These are phyloP conservation scores for Microctenopoma steveboyesi DNA, from an alignment of 2,797 vertebrate genomes.

Conservation along the genomic window DNA sequence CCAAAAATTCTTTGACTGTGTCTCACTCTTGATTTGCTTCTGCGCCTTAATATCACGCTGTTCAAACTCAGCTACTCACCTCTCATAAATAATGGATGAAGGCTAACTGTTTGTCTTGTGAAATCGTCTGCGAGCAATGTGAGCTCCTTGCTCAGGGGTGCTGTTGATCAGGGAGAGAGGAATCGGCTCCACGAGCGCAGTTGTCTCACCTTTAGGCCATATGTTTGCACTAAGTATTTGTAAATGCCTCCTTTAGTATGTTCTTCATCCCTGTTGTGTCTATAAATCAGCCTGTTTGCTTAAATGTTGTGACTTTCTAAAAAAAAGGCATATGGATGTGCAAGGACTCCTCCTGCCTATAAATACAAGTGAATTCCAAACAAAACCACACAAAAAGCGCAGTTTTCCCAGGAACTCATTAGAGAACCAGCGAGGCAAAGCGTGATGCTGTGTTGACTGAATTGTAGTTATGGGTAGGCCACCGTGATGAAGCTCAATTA, in stretches of 20 bases:
- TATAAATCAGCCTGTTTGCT: slow-evolving; percentile 31
- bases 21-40: slow-evolving; percentile 38
- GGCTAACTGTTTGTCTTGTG: slow-evolving; percentile 59
- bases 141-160: slow-evolving; percentile 49
- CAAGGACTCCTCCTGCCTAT: slow-evolving; percentile 25
- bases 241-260: slow-evolving; percentile 37
- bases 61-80: slow-evolving; percentile 42
- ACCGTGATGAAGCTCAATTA: slow-evolving; percentile 75
- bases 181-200: slow-evolving; percentile 25
- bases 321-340: slow-evolving; percentile 17
- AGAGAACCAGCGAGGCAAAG: slow-evolving; percentile 48
- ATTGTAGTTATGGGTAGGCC: slow-evolving; percentile 69
- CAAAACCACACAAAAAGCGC: slow-evolving; percentile 4
- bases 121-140: slow-evolving; percentile 42
- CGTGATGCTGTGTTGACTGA: slow-evolving; percentile 73
- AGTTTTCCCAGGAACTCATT: slow-evolving; percentile 56
- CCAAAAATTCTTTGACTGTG: slow-evolving; percentile 11
- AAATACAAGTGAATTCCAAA: slow-evolving; percentile 53
- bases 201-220: slow-evolving; percentile 40
- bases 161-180: slow-evolving; percentile 37
- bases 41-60: slow-evolving; percentile 25
- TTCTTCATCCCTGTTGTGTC: slow-evolving; percentile 26
- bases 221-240: slow-evolving; percentile 37
- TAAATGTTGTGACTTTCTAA: slow-evolving; percentile 15
- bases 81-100: slow-evolving; percentile 65